Base-by-base conservation (phyloP, 2,113 vertebrate genomes). In the Raja brachyura region DNA sequence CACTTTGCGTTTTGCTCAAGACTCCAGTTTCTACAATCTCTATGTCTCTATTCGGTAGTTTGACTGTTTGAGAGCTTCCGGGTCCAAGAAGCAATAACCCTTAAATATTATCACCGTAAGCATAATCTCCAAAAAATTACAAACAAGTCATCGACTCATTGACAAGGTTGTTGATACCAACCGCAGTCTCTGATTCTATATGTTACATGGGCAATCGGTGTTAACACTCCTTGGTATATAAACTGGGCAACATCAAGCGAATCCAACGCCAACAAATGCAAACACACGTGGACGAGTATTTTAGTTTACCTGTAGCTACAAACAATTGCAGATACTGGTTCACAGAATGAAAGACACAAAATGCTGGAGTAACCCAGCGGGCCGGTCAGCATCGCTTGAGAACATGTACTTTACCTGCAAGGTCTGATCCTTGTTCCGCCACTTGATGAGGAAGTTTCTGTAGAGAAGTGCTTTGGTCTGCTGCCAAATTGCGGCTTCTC, bases 381-480 rank as follows among this genome's bases (percentile, higher is more conserved):
- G n/a, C n/a, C n/a, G n/a, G n/a, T n/a, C n/a, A n/a, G 39, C 39
- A 48, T 48, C 3, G 1, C 39, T 48, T 0, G 1, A 33, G 14
- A 90, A 90, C 4, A 13, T 22, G n/a, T 28, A 39, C 11, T 93
- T 95, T 93, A 97, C 98, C 97, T 98, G 97, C 1, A 97, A 95
- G 94, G 94, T 97, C 95, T 97, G 97, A 31, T 96, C 96, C 94
- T 97, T 98, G 94, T 95, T 96, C 94, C 97, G 97, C 97, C 97
- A 97, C 94, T 97, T 97, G 95, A 97, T 96, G 59, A 99, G 97
- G 63, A 98, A 76, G 6, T 98, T 99, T 95, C 98, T 98, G 96
- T 97, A 96, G 1, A 98, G 95, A 4, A 98, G 97, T 63, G 95
- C 96, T 75, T 61, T 93, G 0, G 97, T 98, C 94, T 99, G 98